These are phyloP conservation scores for Melanotaenia pygmaea DNA, from an alignment of 2,797 vertebrate genomes.

Conservation along the genomic window DNA sequence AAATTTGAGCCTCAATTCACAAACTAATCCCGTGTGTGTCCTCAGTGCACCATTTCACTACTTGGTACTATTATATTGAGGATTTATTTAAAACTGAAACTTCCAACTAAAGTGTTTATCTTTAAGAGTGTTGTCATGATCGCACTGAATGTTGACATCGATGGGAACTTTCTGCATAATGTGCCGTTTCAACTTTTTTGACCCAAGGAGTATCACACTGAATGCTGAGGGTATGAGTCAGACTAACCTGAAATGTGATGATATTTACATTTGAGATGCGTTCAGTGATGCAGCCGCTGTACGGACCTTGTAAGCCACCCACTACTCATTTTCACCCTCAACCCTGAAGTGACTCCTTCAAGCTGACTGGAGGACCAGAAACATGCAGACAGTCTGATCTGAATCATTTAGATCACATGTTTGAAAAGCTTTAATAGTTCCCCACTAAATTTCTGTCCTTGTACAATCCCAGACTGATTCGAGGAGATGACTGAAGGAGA, in stretches of 20 bases:
- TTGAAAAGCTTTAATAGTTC: conserved; percentile 59
- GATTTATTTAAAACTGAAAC: not conserved
- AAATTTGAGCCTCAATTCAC: conserved; percentile 8
- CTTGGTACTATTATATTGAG: conserved; percentile 1
- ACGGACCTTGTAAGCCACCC: conserved; percentile 66
- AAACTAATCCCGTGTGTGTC: conserved; percentile 33
- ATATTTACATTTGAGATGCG: conserved; percentile 57
- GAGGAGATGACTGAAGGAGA: conserved; percentile 47
- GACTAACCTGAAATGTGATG: conserved; percentile 22
- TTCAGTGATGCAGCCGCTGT: conserved; percentile 56
- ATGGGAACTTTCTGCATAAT: not conserved
- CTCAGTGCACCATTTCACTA: conserved; percentile 1
- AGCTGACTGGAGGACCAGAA: conserved; percentile 71
- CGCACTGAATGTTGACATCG: conserved; percentile 4
- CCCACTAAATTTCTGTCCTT: conserved; percentile 12
- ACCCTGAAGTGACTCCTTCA: conserved; percentile 56
- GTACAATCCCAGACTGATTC: conserved; percentile 21
- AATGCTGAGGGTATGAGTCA: conserved; percentile 34
- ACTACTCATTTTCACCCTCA: conserved; percentile 47
- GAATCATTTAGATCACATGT: conserved; percentile 32
- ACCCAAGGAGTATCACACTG: not conserved
- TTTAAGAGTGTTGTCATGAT: conserved; percentile 19
- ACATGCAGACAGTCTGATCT: conserved; percentile 51
- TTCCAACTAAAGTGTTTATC: not conserved
- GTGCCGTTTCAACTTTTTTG: not conserved